A percentile compares a stretch with the other conserved stretches of the same genome.
phyloP scores from a whole-genome alignment of 2,888 invertebrate species.

The Archips xylosteana region DNA sequence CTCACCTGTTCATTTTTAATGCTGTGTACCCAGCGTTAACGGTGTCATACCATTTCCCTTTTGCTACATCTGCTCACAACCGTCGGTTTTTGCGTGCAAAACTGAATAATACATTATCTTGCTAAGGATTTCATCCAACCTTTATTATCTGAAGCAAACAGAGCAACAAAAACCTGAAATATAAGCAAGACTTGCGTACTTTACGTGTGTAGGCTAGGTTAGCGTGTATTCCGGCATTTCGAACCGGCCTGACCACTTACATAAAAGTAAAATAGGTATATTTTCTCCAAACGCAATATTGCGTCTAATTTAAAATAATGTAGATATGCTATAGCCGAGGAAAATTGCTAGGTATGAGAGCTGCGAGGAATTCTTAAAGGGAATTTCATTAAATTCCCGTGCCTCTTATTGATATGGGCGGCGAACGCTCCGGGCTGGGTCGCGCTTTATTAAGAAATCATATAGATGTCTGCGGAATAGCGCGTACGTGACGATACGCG shows the following conservation, averaged over 20 bases:
- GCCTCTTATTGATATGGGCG: slow-evolving; percentile 81
- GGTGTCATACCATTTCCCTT: slow-evolving; percentile 11
- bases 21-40: slow-evolving; percentile 6
- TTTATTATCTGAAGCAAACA: background rate
- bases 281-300: slow-evolving; percentile 39
- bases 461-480: slow-evolving; percentile 76
- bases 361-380: slow-evolving; percentile 64
- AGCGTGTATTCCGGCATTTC: slow-evolving; percentile 33
- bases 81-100: background rate
- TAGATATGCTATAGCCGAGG: slow-evolving; percentile 53
- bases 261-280: slow-evolving; percentile 39
- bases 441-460: slow-evolving; percentile 83
- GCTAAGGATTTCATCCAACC: background rate
- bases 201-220: slow-evolving; percentile 24
- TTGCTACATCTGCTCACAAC: slow-evolving; percentile 3
- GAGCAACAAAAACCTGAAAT: slow-evolving; percentile 7
- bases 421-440: slow-evolving; percentile 69
- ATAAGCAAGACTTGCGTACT: background rate
- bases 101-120: slow-evolving; percentile 15
- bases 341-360: slow-evolving; percentile 65
- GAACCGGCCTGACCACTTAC: slow-evolving; percentile 15
- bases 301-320: slow-evolving; percentile 59
- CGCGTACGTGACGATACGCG: slow-evolving; percentile 78
- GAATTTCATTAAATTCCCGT: slow-evolving; percentile 63
- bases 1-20: slow-evolving; percentile 19